These are phyloP conservation scores for Gambelia wislizenii DNA, from an alignment of 2,797 vertebrate genomes.

Conservation along the genomic window DNA sequence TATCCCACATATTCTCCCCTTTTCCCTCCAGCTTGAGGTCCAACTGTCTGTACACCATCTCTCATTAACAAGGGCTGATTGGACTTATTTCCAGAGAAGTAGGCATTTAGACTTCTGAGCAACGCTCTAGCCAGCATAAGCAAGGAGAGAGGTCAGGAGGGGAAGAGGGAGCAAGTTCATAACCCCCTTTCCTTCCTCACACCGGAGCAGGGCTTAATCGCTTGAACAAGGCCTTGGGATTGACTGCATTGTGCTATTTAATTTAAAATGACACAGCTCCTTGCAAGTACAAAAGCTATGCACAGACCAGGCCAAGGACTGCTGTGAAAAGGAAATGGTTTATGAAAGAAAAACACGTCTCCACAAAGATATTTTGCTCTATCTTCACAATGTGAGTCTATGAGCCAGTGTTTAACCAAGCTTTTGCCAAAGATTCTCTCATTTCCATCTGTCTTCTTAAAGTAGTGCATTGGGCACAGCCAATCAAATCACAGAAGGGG, in stretches of 20 bases:
- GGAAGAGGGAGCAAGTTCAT: slow-evolving; percentile 23
- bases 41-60: neutral
- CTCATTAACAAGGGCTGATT: slow-evolving; percentile 16
- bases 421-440: neutral
- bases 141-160: slow-evolving; percentile 28
- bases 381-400: neutral
- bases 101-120: slow-evolving; percentile 2
- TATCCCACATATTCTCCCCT: neutral
- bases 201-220: slow-evolving; percentile 18
- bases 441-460: neutral
- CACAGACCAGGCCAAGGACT: neutral
- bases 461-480: neutral
- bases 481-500: neutral
- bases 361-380: neutral
- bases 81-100: neutral
- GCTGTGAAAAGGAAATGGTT: slow-evolving; percentile 14
- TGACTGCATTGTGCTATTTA: slow-evolving; percentile 28
- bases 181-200: slow-evolving; percentile 31
- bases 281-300: slow-evolving; percentile 5
- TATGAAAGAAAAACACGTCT: slow-evolving; percentile 2
- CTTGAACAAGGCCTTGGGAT: slow-evolving; percentile 7
- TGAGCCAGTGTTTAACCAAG: neutral
- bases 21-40: neutral
- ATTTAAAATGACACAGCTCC: slow-evolving; percentile 23
- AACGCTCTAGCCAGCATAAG: neutral